phyloP scores from a whole-genome alignment of 2,797 vertebrate genomes.

The Sciaenops ocellatus region DNA sequence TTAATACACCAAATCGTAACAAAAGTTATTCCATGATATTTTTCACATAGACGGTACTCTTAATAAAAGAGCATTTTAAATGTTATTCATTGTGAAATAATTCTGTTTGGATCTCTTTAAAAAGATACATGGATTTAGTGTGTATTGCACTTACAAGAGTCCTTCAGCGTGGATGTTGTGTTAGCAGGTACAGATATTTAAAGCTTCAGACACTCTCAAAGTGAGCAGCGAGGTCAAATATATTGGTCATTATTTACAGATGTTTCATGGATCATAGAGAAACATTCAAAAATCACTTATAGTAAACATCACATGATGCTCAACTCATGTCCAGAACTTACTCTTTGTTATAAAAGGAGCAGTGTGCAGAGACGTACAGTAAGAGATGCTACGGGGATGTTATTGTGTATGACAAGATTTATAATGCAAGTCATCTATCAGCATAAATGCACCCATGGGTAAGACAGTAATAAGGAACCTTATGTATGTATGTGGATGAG shows the following conservation, averaged over 20 bases:
- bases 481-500: conserved; percentile 20
- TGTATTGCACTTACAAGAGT: background rate
- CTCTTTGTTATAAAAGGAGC: background rate
- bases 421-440: conserved; percentile 35
- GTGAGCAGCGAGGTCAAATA: background rate
- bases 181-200: background rate
- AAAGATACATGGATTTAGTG: background rate
- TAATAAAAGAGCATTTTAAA: no score
- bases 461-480: conserved; percentile 23
- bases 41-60: no score
- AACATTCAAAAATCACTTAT: background rate
- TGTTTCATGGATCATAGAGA: background rate
- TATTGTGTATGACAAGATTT: conserved; percentile 29
- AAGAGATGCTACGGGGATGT: background rate
- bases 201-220: background rate
- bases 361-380: background rate
- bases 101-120: background rate
- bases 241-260: background rate
- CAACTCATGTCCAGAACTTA: background rate
- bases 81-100: no score
- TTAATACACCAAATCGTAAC: no score
- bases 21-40: no score
- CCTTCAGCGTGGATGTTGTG: no score
- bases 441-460: conserved; percentile 24
- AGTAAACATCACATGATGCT: background rate